phyloP scores from a whole-genome alignment of 2,888 invertebrate genomes.

The Cheilosia variabilis region DNA sequence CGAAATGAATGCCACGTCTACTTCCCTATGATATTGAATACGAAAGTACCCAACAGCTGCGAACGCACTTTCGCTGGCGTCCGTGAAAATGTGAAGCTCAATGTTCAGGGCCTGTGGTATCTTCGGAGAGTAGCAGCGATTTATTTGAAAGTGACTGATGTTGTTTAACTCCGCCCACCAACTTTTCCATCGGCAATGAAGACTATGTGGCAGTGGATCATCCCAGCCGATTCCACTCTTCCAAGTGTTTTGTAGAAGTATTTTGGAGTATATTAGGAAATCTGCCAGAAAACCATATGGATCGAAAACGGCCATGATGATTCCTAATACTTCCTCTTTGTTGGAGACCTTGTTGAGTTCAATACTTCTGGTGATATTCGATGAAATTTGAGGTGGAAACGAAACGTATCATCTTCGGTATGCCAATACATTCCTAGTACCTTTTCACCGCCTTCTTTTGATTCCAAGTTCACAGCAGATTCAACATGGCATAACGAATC shows the following conservation, averaged over 20 bases:
- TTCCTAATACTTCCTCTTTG: conserved; percentile 36
- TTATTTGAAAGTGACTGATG: not conserved
- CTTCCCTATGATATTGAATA: not conserved
- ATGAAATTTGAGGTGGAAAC: conserved; percentile 33
- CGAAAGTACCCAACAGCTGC: conserved; percentile 70
- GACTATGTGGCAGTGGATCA: not conserved
- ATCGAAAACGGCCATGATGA: not conserved
- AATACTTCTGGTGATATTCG: conserved; percentile 1
- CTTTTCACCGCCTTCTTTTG: conserved; percentile 42
- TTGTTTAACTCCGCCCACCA: conserved; percentile 28
- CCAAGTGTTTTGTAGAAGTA: conserved; percentile 32
- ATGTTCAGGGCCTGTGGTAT: conserved; percentile 3
- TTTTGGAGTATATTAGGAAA: not conserved
- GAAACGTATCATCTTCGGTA: conserved; percentile 64
- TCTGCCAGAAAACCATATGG: not conserved
- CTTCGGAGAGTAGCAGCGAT: conserved; percentile 26
- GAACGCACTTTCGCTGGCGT: conserved; percentile 73
- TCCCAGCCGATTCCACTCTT: conserved; percentile 24
- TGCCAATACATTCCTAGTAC: conserved; percentile 76
- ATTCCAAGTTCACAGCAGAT: not conserved
- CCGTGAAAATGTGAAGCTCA: conserved; percentile 64
- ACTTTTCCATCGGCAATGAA: conserved; percentile 3
- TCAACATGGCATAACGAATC: not conserved
- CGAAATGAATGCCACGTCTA: not conserved
- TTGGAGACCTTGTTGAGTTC: conserved; percentile 13